Evolutionary conservation across 2,113 vertebrate genomes (phyloP).

Genomic region (Scartelaos histophorus): DNA sequence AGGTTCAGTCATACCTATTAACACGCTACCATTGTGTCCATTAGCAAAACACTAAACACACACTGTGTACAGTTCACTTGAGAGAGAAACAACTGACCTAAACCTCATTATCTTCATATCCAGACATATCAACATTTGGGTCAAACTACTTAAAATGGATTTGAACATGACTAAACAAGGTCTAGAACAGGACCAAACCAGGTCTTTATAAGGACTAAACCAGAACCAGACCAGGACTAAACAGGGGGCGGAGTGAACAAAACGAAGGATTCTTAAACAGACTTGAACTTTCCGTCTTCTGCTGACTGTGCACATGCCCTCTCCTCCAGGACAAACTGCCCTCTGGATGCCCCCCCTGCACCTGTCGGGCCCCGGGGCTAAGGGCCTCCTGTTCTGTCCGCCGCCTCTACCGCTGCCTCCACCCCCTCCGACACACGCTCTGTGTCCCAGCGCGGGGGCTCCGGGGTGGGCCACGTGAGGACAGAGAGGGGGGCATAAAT

Average conservation of each 20-base stretch:
- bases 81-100: too few relatives aligned
- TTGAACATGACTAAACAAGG: too few relatives aligned
- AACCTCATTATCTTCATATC: too few relatives aligned
- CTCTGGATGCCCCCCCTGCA: conserved; percentile 61
- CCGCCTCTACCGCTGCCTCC: neutral
- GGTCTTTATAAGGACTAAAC: neutral
- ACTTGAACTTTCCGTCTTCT: conserved; percentile 5
- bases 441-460: conserved; percentile 53
- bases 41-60: too few relatives aligned
- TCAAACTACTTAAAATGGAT: too few relatives aligned
- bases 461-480: conserved; percentile 42
- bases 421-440: conserved; percentile 61
- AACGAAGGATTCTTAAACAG: neutral
- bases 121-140: too few relatives aligned
- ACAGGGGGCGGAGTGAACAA: neutral
- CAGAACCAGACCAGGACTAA: neutral
- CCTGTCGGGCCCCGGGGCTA: conserved; percentile 52
- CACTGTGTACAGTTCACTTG: too few relatives aligned
- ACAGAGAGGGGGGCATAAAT: conserved; percentile 59
- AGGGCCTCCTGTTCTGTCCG: conserved; percentile 55
- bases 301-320: conserved; percentile 25
- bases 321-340: conserved; percentile 36
- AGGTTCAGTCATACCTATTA: too few relatives aligned
- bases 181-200: too few relatives aligned
- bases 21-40: too few relatives aligned